phyloP scores from a whole-genome alignment of 64 coral and sea anemone species.

The Platygyra sinensis region DNA sequence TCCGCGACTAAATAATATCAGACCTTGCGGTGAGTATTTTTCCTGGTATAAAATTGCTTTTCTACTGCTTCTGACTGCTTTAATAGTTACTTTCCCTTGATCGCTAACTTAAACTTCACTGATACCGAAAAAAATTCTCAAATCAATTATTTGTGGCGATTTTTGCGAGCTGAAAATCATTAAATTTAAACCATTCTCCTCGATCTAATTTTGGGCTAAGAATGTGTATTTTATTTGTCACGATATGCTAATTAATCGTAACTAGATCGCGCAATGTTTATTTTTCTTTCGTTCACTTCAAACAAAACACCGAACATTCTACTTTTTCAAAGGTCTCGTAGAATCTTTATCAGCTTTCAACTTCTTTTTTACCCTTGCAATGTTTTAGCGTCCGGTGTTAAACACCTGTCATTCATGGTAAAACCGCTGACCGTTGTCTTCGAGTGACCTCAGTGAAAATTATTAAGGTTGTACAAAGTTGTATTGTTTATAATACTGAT shows the following conservation, averaged over 20 bases:
- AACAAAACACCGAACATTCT: not conserved
- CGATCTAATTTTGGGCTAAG: no score
- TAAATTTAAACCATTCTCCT: not conserved
- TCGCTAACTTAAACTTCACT: not conserved
- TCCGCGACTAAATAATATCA: not conserved
- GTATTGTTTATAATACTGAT: no score
- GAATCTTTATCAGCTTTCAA: not conserved
- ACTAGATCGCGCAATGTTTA: not conserved
- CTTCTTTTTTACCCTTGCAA: not conserved
- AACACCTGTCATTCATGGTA: not conserved
- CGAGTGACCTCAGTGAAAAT: not conserved
- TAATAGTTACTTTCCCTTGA: not conserved
- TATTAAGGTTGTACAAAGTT: no score
- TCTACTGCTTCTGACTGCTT: not conserved
- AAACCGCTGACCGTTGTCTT: slow-evolving; percentile 2
- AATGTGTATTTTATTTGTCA: not conserved
- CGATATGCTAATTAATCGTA: not conserved
- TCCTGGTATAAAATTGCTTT: not conserved
- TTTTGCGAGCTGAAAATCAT: not conserved
- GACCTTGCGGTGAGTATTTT: not conserved
- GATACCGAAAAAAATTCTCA: not conserved
- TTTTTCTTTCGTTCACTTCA: not conserved
- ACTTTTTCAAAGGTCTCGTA: not conserved
- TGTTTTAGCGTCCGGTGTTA: not conserved
- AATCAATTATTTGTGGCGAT: not conserved